Conservation (phyloP, 1,140 invertebrate species). For the Leucophenga varia region DNA sequence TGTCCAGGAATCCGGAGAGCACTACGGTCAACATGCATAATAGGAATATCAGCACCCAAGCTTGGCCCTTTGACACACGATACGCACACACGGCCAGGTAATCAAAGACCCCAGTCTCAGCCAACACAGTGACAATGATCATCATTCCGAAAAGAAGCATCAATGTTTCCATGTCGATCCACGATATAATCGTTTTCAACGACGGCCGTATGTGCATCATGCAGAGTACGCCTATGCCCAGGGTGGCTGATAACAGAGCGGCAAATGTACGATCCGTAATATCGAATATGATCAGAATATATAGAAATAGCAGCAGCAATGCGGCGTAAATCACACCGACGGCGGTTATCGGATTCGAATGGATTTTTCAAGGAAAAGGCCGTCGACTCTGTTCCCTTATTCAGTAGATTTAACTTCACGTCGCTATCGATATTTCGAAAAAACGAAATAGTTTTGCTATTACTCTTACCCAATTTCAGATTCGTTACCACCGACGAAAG, state of each 20-base stretch:
- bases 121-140: constrained; percentile 79
- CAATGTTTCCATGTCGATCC: constrained; percentile 83
- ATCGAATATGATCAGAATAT: constrained; percentile 82
- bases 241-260: constrained; percentile 72
- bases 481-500: no score
- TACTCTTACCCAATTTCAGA: no score
- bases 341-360: no score
- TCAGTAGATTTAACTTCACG: not conserved
- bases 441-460: constrained; percentile 69
- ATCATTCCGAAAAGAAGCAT: constrained; percentile 86
- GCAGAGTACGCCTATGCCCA: constrained; percentile 70
- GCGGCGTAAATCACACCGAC: constrained; percentile 70
- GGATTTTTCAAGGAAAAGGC: constrained; percentile 66
- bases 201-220: constrained; percentile 69
- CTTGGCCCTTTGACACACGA: constrained; percentile 71
- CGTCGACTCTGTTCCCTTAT: not conserved
- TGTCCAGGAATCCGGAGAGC: constrained; percentile 80
- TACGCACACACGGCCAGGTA: constrained; percentile 65
- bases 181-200: constrained; percentile 70
- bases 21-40: constrained; percentile 76
- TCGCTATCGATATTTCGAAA: not conserved
- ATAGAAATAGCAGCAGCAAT: constrained; percentile 69
- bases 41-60: constrained; percentile 77
- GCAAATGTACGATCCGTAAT: constrained; percentile 76
- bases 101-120: constrained; percentile 85